Conservation (phyloP, 2,888 invertebrate genomes). For the Vesta saturnalis region DNA sequence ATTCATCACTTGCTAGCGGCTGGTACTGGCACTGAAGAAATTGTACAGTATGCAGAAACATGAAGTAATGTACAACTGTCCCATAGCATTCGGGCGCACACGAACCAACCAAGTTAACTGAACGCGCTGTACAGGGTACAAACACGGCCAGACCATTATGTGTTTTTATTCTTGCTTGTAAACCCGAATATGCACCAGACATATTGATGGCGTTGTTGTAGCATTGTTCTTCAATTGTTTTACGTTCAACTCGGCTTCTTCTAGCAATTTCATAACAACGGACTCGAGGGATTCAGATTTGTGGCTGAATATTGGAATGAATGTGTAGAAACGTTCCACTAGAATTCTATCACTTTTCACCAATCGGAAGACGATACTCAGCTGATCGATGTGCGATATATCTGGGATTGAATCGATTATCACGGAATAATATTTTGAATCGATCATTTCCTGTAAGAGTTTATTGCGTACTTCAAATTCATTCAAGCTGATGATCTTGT, state of each 20-base stretch:
- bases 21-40: neutral
- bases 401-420: no score
- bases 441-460: neutral
- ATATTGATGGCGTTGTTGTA: slow-evolving; percentile 51
- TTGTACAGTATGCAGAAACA: neutral
- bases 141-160: slow-evolving; percentile 45
- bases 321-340: no score
- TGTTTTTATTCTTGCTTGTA: slow-evolving; percentile 49
- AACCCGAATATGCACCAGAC: slow-evolving; percentile 48
- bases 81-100: slow-evolving; percentile 26
- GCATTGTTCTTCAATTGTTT: no score
- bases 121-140: slow-evolving; percentile 50
- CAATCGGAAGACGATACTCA: no score
- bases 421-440: neutral
- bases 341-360: no score
- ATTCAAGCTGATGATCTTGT: no score
- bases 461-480: no score
- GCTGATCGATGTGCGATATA: no score
- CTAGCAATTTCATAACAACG: neutral
- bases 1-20: neutral
- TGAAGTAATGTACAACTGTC: slow-evolving; percentile 13
- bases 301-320: no score
- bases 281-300: neutral
- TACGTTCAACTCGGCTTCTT: no score
- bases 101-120: slow-evolving; percentile 49